phyloP scores from a whole-genome alignment of 35 echinoderm and acorn worm species.

The Holothuria glaberrima region DNA sequence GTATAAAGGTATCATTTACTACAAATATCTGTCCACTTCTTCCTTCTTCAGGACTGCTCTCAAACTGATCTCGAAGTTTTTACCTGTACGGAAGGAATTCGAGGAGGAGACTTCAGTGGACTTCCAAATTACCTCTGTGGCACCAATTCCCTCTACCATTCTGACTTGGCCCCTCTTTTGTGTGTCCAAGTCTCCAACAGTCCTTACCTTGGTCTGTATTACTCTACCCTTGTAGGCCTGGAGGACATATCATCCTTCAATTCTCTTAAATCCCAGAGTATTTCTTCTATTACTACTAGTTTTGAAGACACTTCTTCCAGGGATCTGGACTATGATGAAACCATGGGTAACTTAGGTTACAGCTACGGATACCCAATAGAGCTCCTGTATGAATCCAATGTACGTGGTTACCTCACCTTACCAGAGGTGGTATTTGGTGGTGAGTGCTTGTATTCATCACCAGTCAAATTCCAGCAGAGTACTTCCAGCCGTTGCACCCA shows the following conservation, averaged over 20 bases:
- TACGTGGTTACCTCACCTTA: constrained; percentile 72
- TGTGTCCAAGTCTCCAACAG: constrained; percentile 87
- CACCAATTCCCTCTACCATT: constrained; percentile 58
- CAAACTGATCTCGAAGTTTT: constrained; percentile 71
- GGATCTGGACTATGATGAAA: constrained; percentile 60
- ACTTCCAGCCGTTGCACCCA: constrained; percentile 53
- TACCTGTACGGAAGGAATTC: constrained; percentile 68
- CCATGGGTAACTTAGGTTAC: constrained; percentile 34
- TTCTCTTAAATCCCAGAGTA: constrained; percentile 11
- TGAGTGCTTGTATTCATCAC: constrained; percentile 75
- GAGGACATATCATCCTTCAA: constrained; percentile 68
- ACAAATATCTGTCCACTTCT: neutral
- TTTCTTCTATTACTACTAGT: constrained; percentile 49
- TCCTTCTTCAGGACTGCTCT: constrained; percentile 74
- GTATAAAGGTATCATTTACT: no score
- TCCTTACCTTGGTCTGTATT: constrained; percentile 85
- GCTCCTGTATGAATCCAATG: constrained; percentile 57
- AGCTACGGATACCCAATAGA: constrained; percentile 76
- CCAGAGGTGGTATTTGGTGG: constrained; percentile 55
- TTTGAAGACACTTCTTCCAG: constrained; percentile 73
- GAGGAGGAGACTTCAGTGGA: constrained; percentile 61
- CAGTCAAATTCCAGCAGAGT: constrained; percentile 78
- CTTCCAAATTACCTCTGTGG: constrained; percentile 66
- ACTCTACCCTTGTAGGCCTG: constrained; percentile 40
- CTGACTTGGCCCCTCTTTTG: constrained; percentile 85